These are phyloP conservation scores for Tenthredo mesomela DNA, from an alignment of 2,888 invertebrate species.

Conservation along the genomic window DNA sequence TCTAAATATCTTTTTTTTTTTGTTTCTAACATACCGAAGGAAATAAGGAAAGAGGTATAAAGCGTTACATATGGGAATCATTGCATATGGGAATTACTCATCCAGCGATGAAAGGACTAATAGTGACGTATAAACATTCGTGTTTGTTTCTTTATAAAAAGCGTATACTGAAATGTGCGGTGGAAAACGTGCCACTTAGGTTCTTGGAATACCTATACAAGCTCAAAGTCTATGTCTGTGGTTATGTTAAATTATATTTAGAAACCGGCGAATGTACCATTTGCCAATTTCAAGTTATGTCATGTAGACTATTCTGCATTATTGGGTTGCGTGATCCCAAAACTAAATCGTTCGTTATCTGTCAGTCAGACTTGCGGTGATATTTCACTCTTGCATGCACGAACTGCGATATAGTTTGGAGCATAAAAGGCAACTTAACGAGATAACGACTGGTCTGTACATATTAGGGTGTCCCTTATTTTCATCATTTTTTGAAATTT, in stretches of 20 bases:
- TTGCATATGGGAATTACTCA: neutral
- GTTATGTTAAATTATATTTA: neutral
- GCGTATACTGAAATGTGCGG: neutral
- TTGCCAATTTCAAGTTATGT: neutral
- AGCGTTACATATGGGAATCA: neutral
- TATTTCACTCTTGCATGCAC: slow-evolving; percentile 28
- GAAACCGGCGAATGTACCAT: neutral
- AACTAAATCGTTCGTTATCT: slow-evolving; percentile 31
- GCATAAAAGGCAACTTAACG: neutral
- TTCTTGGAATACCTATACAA: neutral
- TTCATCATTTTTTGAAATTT: too few species aligned
- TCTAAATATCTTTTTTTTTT: neutral
- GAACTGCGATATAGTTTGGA: neutral
- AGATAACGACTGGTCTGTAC: neutral
- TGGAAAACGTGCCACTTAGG: neutral
- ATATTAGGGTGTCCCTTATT: too few species aligned
- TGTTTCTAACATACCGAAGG: neutral
- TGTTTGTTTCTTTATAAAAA: neutral
- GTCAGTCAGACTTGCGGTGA: slow-evolving; percentile 8
- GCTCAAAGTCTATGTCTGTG: neutral
- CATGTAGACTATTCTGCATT: neutral
- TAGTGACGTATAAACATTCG: neutral
- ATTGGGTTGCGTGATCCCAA: neutral
- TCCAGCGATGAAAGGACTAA: neutral
- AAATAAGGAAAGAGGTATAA: neutral